Conservation (phyloP, 2,113 vertebrate species). For the Antechinus flavipes region DNA sequence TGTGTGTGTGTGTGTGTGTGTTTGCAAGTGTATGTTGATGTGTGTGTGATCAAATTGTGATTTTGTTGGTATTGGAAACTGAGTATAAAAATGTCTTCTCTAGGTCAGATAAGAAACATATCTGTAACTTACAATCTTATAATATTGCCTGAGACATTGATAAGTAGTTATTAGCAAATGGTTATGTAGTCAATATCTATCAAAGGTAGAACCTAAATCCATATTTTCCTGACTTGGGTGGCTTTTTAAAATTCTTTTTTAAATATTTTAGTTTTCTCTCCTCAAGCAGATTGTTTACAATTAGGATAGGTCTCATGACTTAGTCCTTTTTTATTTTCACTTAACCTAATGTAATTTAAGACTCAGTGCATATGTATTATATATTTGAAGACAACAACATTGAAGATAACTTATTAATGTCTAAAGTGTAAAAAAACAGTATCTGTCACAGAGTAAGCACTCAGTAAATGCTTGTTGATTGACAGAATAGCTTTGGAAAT, state of each 20-base stretch:
- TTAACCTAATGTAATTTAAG: neutral
- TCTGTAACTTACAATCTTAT: neutral
- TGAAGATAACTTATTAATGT: neutral
- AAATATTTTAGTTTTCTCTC: neutral
- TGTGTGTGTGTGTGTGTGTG: neutral
- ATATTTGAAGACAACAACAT: neutral
- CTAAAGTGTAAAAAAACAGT: neutral
- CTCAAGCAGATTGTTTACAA: neutral
- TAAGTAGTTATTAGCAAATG: neutral
- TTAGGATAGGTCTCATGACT: neutral
- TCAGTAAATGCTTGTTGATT: neutral
- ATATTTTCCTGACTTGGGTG: neutral
- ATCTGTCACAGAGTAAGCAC: neutral
- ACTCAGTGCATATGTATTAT: neutral
- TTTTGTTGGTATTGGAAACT: neutral
- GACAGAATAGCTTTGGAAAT: neutral
- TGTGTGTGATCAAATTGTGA: neutral
- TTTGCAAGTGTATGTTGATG: neutral
- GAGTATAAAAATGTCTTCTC: neutral
- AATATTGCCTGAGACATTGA: neutral
- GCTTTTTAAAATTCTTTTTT: neutral
- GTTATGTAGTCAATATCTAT: neutral
- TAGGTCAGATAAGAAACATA: neutral
- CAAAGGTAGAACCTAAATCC: neutral
- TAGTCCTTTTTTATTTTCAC: neutral